These are phyloP conservation scores for Sminthopsis crassicaudata DNA, from an alignment of 2,113 vertebrate species.

Conservation along the genomic window DNA sequence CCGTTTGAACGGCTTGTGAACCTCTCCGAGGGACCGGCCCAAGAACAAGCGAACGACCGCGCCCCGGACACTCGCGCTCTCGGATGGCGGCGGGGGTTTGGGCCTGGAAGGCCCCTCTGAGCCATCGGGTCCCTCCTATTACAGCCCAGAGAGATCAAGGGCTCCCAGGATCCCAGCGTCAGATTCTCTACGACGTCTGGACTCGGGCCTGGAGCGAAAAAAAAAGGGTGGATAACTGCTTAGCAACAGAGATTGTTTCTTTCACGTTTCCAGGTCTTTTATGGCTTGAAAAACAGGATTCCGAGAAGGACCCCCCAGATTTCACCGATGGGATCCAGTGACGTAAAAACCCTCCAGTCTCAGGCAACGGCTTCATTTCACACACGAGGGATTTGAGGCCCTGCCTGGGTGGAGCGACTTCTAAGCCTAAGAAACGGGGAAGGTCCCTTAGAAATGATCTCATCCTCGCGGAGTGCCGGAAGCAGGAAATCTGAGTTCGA, in stretches of 20 bases:
- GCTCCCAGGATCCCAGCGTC: no score
- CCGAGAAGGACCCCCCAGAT: not conserved
- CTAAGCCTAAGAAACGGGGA: not conserved
- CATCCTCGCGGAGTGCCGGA: rapidly evolving
- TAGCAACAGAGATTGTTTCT: not conserved
- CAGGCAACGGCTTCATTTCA: rapidly evolving
- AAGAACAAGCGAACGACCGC: no score
- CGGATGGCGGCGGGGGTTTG: not conserved
- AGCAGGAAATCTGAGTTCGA: not conserved
- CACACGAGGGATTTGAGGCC: not conserved
- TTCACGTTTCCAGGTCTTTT: not conserved
- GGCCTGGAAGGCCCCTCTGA: not conserved
- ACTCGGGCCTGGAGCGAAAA: not conserved
- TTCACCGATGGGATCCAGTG: no score
- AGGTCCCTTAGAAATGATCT: not conserved
- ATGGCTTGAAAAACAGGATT: not conserved
- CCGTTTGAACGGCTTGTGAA: not conserved
- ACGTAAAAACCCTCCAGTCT: not conserved
- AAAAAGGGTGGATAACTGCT: not conserved
- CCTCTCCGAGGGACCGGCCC: not conserved
- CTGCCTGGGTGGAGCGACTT: not conserved
- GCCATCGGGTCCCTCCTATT: no score
- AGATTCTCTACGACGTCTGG: not conserved
- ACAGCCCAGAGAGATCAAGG: not conserved
- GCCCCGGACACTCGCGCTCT: not conserved